Evolutionary conservation across 1,140 invertebrate species (phyloP).

Genomic region (Procambarus virginalis): DNA sequence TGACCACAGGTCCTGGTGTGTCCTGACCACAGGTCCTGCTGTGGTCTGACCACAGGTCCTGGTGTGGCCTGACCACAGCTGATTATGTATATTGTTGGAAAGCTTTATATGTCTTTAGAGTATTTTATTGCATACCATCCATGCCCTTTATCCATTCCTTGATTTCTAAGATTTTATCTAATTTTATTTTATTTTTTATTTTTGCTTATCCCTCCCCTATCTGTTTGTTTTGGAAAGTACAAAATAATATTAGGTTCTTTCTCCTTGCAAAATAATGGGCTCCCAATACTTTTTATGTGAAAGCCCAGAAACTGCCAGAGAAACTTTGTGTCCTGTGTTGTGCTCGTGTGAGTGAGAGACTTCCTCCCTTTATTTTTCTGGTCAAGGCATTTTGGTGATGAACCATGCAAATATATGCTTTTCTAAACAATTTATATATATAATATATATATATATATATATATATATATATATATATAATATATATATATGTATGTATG

Average conservation of each 20-base stretch:
- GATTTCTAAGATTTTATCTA: slow-evolving; percentile 39
- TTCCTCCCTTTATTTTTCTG: not conserved
- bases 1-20: too few species aligned
- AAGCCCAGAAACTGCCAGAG: slow-evolving; percentile 56
- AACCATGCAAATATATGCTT: not conserved
- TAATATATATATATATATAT: not conserved
- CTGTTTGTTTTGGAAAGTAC: slow-evolving; percentile 65
- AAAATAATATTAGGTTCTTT: slow-evolving; percentile 69
- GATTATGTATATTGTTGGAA: slow-evolving; percentile 64
- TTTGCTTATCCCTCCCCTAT: slow-evolving; percentile 57
- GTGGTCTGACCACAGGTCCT: too few species aligned
- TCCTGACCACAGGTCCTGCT: too few species aligned
- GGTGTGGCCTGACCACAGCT: slow-evolving; percentile 40
- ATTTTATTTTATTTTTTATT: slow-evolving; percentile 24
- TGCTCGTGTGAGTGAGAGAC: slow-evolving; percentile 61
- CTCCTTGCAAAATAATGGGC: slow-evolving; percentile 55
- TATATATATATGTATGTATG: not conserved
- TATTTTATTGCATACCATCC: slow-evolving; percentile 57
- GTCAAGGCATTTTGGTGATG: not conserved
- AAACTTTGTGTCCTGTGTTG: slow-evolving; percentile 46
- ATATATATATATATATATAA: not conserved
- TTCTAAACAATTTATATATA: not conserved
- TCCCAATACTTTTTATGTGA: slow-evolving; percentile 47
- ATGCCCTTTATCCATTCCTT: slow-evolving; percentile 61
- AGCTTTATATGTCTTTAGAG: slow-evolving; percentile 63